Base-by-base conservation (phyloP, 2,888 invertebrate genomes). In the Aporophyla nigra region DNA sequence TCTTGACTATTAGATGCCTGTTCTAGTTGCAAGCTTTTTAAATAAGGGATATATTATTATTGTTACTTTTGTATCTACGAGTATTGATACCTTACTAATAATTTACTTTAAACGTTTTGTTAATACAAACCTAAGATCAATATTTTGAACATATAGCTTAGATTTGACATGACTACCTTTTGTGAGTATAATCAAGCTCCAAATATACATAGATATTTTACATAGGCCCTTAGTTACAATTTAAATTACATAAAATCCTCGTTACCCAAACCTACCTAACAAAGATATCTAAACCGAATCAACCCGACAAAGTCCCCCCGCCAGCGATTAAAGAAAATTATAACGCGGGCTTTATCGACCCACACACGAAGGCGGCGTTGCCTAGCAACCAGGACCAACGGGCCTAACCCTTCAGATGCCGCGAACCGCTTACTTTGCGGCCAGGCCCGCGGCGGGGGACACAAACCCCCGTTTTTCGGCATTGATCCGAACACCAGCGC, bases 321-420 rank as follows among this genome's bases (percentile, higher is more conserved):
- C 91, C 90, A 87, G 84, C 92, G 93, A 93, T 95, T 94, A 95
- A 96, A 95, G 95, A 95, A 95, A 96, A 94, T 94, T 93, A 95
- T 93, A 93, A 93, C 92, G 92, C 91, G 86, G 87, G 91, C 91
- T 89, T 91, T 95, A 96, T 95, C 95, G 95, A 96, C 93, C 95
- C 92, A 85, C 86, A 84, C 87, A 90, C 89, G 90, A 94, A 95
- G 95, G 93, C 94, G 93, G 90, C 90, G 96, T 96, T 86, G 92
- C 96, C 93, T 94, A 93, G 96, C 96, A 95, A 96, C 95, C 90
- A 91, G 91, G 90, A 86, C 88, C 89, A 87, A 89, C 92, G 90
- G 86, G 91, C 93, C 92, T 93, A 95, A 94, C 96, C 96, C 96
- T 96, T 95, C 94, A 95, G 95, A 95, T 93, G 95, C 94, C 94